Base-by-base conservation (phyloP, 30 jellyfish, hydroid and myxozoan species). In the Catostylus mosaicus region DNA sequence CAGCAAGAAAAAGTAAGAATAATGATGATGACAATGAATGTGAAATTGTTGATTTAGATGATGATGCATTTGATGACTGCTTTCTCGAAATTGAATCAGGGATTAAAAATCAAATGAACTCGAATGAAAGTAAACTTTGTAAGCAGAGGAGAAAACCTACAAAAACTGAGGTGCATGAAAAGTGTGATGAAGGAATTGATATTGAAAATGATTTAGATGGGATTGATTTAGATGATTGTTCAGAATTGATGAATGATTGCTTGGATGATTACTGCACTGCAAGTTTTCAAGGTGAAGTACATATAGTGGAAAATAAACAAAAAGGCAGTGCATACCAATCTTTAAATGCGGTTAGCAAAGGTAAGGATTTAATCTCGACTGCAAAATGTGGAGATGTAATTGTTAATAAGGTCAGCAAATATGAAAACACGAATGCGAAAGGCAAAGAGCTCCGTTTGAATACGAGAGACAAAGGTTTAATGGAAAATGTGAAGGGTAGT, bases 211-310 rank as follows among this genome's bases (percentile, higher is more conserved):
- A 36, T 60, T 38, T 77, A 8, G 72, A 77, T 22, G 88, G n/a
- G 20, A 61, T 77, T 75, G 78, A 63, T 43, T 61, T 30, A 30
- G 91, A 81, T 45, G 82, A 79, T 60, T 63, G 37, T 77, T 19
- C 35, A 1, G 89, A 33, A 3, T 37, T 60, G 78, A 32, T 38
- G 18, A 48, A 34, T 77, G 80, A n/a, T 37, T 5, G 63, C 24
- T 4, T n/a, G n/a, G n/a, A n/a, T n/a, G n/a, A n/a, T n/a, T n/a
- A n/a, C n/a, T n/a, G n/a, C n/a, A n/a, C n/a, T n/a, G n/a, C n/a
- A n/a, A n/a, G n/a, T n/a, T n/a, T n/a, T n/a, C n/a, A n/a, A n/a
- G n/a, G n/a, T n/a, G n/a, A n/a, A n/a, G n/a, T n/a, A n/a, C n/a
- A n/a, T n/a, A n/a, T n/a, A n/a, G n/a, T n/a, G n/a, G n/a, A n/a